These are phyloP conservation scores for Trichoplax adhaerens DNA, from an alignment of 37 sponge, comb jelly and placozoan species.

Conservation along the genomic window DNA sequence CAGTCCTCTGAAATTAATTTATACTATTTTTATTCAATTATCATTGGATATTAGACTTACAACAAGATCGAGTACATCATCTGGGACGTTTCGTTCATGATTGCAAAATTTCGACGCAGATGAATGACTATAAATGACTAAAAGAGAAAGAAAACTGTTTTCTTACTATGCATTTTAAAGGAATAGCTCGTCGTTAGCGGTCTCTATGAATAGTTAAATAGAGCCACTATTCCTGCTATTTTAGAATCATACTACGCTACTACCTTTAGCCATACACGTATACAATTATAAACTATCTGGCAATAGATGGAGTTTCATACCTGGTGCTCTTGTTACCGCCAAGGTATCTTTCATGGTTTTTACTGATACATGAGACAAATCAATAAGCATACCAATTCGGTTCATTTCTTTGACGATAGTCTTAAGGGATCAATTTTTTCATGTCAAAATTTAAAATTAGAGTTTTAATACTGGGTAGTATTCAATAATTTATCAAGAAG, in stretches of 20 bases:
- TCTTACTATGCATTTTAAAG: too few relatives aligned
- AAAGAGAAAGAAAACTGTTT: neutral
- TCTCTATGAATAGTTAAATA: too few relatives aligned
- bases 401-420: constrained; percentile 61
- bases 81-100: constrained; percentile 46
- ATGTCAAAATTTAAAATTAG: too few relatives aligned
- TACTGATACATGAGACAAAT: constrained; percentile 54
- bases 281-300: too few relatives aligned
- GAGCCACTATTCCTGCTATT: too few relatives aligned
- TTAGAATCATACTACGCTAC: too few relatives aligned
- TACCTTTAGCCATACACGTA: too few relatives aligned
- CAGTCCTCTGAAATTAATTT: too few relatives aligned
- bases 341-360: constrained; percentile 41
- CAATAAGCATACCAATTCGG: constrained; percentile 59
- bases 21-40: too few relatives aligned
- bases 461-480: too few relatives aligned
- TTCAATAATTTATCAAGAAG: too few relatives aligned
- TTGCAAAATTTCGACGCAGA: constrained; percentile 45
- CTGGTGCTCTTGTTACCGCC: constrained; percentile 30
- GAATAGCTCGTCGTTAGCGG: too few relatives aligned
- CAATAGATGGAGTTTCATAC: constrained; percentile 4
- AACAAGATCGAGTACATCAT: constrained; percentile 29
- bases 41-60: constrained; percentile 4
- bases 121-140: constrained; percentile 60
- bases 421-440: constrained; percentile 2